Percentiles rank a stretch among this genome's conserved stretches.
phyloP scores from a whole-genome alignment of 2,888 invertebrate species.

The Platycnemis pennipes region DNA sequence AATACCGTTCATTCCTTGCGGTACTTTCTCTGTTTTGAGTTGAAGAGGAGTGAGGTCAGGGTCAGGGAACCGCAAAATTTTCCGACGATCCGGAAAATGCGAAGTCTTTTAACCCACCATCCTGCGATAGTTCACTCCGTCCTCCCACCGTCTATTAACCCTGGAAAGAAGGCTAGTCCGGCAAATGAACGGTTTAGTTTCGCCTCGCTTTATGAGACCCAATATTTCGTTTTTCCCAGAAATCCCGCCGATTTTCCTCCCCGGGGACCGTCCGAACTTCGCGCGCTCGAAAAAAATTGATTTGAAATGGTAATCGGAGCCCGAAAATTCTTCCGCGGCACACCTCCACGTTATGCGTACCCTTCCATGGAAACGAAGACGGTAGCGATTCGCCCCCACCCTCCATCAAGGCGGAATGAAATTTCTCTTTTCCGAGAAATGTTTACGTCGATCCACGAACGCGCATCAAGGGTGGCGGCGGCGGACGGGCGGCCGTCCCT shows the following conservation, averaged over 20 bases:
- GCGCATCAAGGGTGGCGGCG: constrained; percentile 10
- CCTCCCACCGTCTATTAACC: neutral
- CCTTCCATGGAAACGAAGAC: neutral
- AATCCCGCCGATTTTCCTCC: neutral
- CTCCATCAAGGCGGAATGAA: constrained; percentile 19
- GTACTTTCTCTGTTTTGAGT: neutral
- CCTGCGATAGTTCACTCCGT: neutral
- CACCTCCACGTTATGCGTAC: neutral
- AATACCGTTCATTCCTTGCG: neutral
- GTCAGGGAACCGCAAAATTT: neutral
- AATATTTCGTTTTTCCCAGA: neutral
- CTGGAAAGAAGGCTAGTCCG: neutral
- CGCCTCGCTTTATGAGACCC: neutral
- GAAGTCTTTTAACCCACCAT: neutral
- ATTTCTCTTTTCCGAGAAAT: constrained; percentile 60
- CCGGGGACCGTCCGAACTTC: neutral
- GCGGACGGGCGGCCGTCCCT: neutral
- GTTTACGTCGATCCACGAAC: constrained; percentile 38
- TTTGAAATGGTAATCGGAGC: neutral
- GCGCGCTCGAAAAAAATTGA: neutral
- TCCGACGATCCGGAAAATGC: neutral
- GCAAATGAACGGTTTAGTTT: neutral
- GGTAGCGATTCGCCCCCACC: constrained; percentile 13
- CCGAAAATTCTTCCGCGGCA: neutral
- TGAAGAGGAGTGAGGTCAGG: neutral